Evolutionary conservation across 1,140 invertebrate genomes (phyloP), one percentile per base, ranked within the genome.

Genomic region (Sminthurides bifidus): DNA sequence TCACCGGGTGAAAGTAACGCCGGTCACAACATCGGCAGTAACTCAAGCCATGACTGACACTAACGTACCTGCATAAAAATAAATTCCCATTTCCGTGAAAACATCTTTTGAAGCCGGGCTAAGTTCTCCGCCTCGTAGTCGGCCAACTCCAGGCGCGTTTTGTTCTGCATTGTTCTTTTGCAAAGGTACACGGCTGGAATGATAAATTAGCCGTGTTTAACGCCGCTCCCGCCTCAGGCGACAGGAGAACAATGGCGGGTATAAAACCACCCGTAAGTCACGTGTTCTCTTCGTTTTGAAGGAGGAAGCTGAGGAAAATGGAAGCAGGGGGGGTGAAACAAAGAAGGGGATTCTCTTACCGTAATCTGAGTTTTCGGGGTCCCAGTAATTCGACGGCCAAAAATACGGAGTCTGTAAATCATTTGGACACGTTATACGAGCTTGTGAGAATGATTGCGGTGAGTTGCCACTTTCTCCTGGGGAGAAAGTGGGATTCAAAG

Each of bases 111-210:
- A 31, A 99, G 74, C 54, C 92, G 77, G 1, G 95, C 93, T 49
- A 98, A 74, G 69, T 96, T 98, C 70, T 99, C 95, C 1, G 94
- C 92, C 69, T 99, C 95, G 70, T 97, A 99, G 73, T 97, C 92
- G 0, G 94, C 93, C 64, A 99, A 74, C 71, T 98, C 95, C 46
- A 98, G 73, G 44, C 94, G 77, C 3, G 94, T 92, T 72, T 98
- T 98, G 71, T 98, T 98, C 74, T 98, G 94, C 95, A 99, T 98
- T 24, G 95, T 98, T 54, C 95, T 78, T 74, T 99, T 98, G 76
- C 95, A 99, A 51, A 99, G 78, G 75, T 98, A 99, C 2, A 98
- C 95, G 67, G 95, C 92, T 93, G 33, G 0, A 43, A 45, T 27
- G 3, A 26, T 31, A n/a, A 33, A 50, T n/a, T n/a, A n/a, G n/a